Evolutionary conservation across 2,888 invertebrate species (phyloP).

Genomic region (Conops quadrifasciatus): DNA sequence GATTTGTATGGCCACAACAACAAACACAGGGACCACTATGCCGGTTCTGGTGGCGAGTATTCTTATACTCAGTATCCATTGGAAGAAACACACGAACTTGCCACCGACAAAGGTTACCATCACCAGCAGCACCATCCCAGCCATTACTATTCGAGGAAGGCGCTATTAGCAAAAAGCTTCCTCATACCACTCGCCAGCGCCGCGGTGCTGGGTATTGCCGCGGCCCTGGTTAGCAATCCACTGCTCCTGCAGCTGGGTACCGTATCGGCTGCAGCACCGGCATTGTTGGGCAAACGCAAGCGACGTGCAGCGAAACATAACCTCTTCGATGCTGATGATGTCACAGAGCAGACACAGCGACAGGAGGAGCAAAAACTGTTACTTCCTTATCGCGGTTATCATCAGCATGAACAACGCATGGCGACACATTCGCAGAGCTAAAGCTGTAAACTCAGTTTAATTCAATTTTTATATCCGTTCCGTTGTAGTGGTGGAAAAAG

Average conservation of each 20-base stretch:
- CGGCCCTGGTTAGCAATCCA: slow-evolving; percentile 80
- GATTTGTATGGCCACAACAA: slow-evolving; percentile 52
- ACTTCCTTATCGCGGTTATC: slow-evolving; percentile 46
- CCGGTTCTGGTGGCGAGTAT: slow-evolving; percentile 57
- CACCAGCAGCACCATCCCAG: slow-evolving; percentile 53
- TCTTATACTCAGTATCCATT: slow-evolving; percentile 49
- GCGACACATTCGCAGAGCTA: slow-evolving; percentile 20
- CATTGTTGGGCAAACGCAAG: slow-evolving; percentile 55
- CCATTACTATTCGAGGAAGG: slow-evolving; percentile 49
- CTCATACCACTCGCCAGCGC: slow-evolving; percentile 80
- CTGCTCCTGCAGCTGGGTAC: slow-evolving; percentile 81
- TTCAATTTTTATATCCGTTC: slow-evolving; percentile 28
- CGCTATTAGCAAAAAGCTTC: slow-evolving; percentile 68
- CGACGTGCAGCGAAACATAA: slow-evolving; percentile 45
- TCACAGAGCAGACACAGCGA: too few species aligned
- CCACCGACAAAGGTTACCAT: slow-evolving; percentile 19
- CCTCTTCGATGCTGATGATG: not conserved
- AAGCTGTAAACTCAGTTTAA: slow-evolving; percentile 20
- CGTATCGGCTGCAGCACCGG: slow-evolving; percentile 65
- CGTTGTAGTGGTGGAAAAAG: not conserved
- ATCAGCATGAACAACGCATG: slow-evolving; percentile 4
- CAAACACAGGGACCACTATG: slow-evolving; percentile 51
- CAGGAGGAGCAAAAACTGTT: not conserved
- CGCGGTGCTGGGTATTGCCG: slow-evolving; percentile 82
- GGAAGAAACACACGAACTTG: slow-evolving; percentile 47